phyloP scores from a whole-genome alignment of 2,888 invertebrate genomes.

The Erynnis tages region DNA sequence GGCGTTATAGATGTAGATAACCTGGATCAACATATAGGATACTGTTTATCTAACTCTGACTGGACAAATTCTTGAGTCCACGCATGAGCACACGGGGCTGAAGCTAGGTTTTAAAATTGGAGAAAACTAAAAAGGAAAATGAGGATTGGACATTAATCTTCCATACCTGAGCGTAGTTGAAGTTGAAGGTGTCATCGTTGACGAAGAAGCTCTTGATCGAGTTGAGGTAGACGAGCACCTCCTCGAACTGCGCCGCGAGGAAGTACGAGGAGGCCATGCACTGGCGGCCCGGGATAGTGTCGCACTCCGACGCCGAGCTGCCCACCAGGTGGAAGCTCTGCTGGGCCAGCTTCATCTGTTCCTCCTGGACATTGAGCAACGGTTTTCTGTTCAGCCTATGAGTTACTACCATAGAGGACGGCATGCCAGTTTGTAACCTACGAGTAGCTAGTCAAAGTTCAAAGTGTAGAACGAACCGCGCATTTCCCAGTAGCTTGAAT shows the following conservation, averaged over 20 bases:
- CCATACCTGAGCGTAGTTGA: slow-evolving; percentile 89
- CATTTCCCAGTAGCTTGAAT: too few relatives aligned
- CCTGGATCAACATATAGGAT: too few relatives aligned
- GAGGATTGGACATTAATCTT: neutral
- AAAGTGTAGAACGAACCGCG: too few relatives aligned
- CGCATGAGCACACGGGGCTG: too few relatives aligned
- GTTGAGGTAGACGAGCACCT: slow-evolving; percentile 97
- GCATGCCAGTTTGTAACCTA: too few relatives aligned
- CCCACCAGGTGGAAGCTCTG: slow-evolving; percentile 98
- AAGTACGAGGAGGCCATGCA: slow-evolving; percentile 99
- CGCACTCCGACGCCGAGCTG: slow-evolving; percentile 97
- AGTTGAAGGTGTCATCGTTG: slow-evolving; percentile 93
- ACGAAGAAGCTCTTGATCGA: slow-evolving; percentile 98
- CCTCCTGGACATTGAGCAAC: slow-evolving; percentile 84
- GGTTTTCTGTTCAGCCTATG: neutral
- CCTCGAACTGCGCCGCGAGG: slow-evolving; percentile 96
- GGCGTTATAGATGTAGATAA: too few relatives aligned
- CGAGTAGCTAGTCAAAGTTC: too few relatives aligned
- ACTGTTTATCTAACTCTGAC: too few relatives aligned
- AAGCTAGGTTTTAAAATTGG: too few relatives aligned
- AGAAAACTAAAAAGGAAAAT: too few relatives aligned
- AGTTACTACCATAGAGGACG: too few relatives aligned
- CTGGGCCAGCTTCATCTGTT: slow-evolving; percentile 96
- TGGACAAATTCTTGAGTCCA: too few relatives aligned
- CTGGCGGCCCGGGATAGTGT: slow-evolving; percentile 98